Evolutionary conservation across 2,888 invertebrate genomes (phyloP), one percentile per base, ranked within the genome.

Genomic region (Lysandra coridon): DNA sequence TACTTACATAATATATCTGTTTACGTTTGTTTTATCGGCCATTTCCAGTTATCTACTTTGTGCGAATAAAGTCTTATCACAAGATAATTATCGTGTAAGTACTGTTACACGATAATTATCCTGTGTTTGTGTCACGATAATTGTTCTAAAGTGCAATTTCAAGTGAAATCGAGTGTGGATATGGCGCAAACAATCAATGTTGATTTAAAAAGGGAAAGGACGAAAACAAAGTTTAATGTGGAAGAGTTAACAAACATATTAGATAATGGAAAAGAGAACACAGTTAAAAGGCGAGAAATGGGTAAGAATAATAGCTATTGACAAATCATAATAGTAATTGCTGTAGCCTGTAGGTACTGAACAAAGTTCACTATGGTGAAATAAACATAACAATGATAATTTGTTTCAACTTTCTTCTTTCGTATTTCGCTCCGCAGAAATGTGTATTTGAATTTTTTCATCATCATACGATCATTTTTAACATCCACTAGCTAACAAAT

Each of bases 191-290:
- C 85, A 84, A 89, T 96, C 10, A 97, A 97, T 88, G 91, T 95
- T 79, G 97, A 98, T 91, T 92, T 98, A 80, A 90, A 93, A 80
- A 95, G 91, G 81, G 98, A 98, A 89, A 95, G 98, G 78, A 90
- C 95, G 57, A 96, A 95, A 83, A 97, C 97, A 86, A 95, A 95
- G 75, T 97, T 98, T 87, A 92, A 96, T 88, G 90, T 96, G 0
- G 90, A 95, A 82, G 98, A 98, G 88, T 92, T 98, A 83, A 97
- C 98, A 0, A 90, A 97, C 86, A 96, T 97, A 84, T 91, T 98
- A 83, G 97, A 97, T 88, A 98, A 98, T 6, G 96, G 97, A 7
- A 89, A 89, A 73, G 93, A 96, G 78, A 96, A 96, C 86, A 97
- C 97, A 0, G 88, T 90, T 78, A 95, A 95, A 81, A 95, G 98